Evolutionary conservation across 1,140 invertebrate genomes (phyloP).

Genomic region (Cydia fagiglandana): DNA sequence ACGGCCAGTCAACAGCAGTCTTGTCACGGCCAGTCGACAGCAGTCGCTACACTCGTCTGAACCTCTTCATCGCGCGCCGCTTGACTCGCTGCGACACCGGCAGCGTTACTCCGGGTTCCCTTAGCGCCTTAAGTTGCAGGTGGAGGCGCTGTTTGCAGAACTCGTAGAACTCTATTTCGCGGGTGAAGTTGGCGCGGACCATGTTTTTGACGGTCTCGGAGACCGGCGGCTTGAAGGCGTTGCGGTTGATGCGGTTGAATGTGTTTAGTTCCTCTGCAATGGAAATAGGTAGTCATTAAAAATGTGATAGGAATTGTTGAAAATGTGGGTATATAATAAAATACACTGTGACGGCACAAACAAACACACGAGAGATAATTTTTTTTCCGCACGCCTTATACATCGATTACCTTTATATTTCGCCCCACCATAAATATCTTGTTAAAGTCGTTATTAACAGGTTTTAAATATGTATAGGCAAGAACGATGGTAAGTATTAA

Average conservation of each 20-base stretch:
- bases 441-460: too few species aligned
- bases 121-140: slow-evolving; percentile 87
- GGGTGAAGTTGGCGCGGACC: slow-evolving; percentile 91
- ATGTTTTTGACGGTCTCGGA: slow-evolving; percentile 91
- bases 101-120: slow-evolving; percentile 70
- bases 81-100: slow-evolving; percentile 43
- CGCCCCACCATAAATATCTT: too few species aligned
- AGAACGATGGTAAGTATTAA: too few species aligned
- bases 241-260: slow-evolving; percentile 90
- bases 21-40: too few species aligned
- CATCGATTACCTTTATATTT: too few species aligned
- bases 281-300: neutral
- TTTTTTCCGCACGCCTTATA: too few species aligned
- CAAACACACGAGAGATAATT: too few species aligned
- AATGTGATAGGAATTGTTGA: too few species aligned
- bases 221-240: slow-evolving; percentile 92
- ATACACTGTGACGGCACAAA: too few species aligned
- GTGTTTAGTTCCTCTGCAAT: slow-evolving; percentile 85
- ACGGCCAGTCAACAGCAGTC: neutral
- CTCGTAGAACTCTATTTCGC: slow-evolving; percentile 95
- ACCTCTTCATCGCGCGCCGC: slow-evolving; percentile 33
- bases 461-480: too few species aligned
- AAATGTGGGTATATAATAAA: too few species aligned
- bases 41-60: slow-evolving; percentile 28
- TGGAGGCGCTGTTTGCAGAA: slow-evolving; percentile 92